Evolutionary conservation across 2,888 invertebrate genomes (phyloP).

Genomic region (Ariolimax columbianus): DNA sequence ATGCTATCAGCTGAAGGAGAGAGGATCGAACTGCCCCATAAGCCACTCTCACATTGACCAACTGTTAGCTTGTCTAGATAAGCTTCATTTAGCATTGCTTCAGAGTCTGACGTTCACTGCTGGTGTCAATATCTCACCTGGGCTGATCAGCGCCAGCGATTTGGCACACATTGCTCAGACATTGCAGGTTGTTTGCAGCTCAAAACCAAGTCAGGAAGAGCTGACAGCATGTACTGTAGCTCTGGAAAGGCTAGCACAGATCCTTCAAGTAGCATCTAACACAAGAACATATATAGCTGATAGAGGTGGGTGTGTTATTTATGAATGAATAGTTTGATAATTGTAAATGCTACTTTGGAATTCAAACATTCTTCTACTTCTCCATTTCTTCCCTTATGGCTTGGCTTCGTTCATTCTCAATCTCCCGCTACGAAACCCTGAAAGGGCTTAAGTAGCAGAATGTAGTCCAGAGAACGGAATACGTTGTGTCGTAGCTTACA

Average conservation of each 20-base stretch:
- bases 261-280: conserved; percentile 88
- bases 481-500: too few species aligned
- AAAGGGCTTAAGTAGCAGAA: too few species aligned
- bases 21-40: conserved; percentile 26
- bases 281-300: conserved; percentile 90
- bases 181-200: conserved; percentile 30
- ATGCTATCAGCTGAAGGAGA: conserved; percentile 48
- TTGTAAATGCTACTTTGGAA: too few species aligned
- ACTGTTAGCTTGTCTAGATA: conserved; percentile 62
- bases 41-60: conserved; percentile 50
- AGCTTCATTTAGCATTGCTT: conserved; percentile 68
- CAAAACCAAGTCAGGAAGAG: conserved; percentile 41
- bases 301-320: conserved; percentile 80
- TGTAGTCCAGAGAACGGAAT: too few species aligned
- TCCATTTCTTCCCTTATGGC: too few species aligned
- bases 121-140: conserved; percentile 54
- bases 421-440: too few species aligned
- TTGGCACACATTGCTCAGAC: conserved; percentile 45
- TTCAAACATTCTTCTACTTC: too few species aligned
- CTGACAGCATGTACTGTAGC: conserved; percentile 81
- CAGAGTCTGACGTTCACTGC: conserved; percentile 64
- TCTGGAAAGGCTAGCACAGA: conserved; percentile 89
- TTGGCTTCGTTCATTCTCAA: too few species aligned
- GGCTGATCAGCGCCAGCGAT: conserved; percentile 54
- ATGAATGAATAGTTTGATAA: too few species aligned